Percentiles rank a stretch among this genome's conserved stretches.
Evolutionary conservation across 2,113 vertebrate species (phyloP).

Genomic region (Hyperopisus bebe): DNA sequence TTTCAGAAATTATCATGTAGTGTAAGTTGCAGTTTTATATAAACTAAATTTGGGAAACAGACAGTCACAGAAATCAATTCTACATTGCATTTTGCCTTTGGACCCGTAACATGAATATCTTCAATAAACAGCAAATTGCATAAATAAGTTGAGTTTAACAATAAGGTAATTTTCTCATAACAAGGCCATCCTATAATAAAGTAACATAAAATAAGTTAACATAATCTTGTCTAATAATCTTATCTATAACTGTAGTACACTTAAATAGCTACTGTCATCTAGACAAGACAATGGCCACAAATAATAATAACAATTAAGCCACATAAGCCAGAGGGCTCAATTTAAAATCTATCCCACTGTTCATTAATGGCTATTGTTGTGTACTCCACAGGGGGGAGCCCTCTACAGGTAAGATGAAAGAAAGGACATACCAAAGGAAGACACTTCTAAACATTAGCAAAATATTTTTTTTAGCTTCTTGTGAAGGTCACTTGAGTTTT

Average conservation of each 20-base stretch:
- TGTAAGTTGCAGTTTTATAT: neutral
- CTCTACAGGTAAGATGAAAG: neutral
- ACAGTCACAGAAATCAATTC: neutral
- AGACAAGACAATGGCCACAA: neutral
- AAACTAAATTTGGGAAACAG: neutral
- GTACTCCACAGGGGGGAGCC: neutral
- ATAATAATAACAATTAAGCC: neutral
- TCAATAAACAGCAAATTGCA: neutral
- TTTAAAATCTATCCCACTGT: neutral
- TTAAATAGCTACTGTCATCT: neutral
- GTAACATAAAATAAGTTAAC: neutral
- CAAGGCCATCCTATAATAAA: neutral
- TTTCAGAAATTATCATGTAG: neutral
- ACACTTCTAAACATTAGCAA: neutral
- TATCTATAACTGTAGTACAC: neutral
- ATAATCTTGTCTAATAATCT: neutral
- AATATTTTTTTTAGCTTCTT: neutral
- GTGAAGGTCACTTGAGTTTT: neutral
- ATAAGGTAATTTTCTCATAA: neutral
- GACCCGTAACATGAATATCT: neutral
- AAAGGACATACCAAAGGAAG: neutral
- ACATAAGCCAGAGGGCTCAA: neutral
- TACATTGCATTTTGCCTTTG: conserved; percentile 7
- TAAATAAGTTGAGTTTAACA: neutral
- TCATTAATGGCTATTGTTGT: neutral